Conservation (phyloP, 2,888 invertebrate species). For the Clitarchus hookeri region DNA sequence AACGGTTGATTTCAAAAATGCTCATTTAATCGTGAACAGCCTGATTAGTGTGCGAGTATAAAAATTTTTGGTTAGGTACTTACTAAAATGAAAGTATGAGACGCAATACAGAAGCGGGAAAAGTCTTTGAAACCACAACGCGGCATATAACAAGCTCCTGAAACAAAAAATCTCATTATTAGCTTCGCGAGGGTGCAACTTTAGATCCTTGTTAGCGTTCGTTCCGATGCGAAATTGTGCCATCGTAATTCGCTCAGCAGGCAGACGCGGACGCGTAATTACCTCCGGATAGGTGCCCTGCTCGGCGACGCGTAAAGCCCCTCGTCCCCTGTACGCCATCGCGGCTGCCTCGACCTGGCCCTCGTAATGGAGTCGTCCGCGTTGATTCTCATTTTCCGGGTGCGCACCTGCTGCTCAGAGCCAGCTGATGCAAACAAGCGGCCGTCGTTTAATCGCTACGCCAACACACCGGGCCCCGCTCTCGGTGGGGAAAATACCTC, state of each 20-base stretch:
- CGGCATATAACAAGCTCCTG: no score
- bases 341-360: background rate
- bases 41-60: no score
- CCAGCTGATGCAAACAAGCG: background rate
- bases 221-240: conserved; percentile 7
- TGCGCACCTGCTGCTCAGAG: background rate
- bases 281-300: background rate
- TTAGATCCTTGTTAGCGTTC: conserved; percentile 1
- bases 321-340: background rate
- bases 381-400: background rate
- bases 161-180: background rate
- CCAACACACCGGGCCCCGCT: no score
- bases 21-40: no score
- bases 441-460: background rate
- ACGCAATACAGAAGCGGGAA: no score
- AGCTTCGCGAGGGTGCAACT: background rate
- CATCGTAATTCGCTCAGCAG: conserved; percentile 1
- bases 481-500: no score
- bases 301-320: background rate
- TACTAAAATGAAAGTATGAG: no score
- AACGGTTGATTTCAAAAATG: no score
- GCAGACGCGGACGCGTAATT: background rate
- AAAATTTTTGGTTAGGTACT: no score
- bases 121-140: no score
- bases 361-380: background rate